These are phyloP conservation scores for Cerastis rubricosa DNA, from an alignment of 2,888 invertebrate species.

Conservation along the genomic window DNA sequence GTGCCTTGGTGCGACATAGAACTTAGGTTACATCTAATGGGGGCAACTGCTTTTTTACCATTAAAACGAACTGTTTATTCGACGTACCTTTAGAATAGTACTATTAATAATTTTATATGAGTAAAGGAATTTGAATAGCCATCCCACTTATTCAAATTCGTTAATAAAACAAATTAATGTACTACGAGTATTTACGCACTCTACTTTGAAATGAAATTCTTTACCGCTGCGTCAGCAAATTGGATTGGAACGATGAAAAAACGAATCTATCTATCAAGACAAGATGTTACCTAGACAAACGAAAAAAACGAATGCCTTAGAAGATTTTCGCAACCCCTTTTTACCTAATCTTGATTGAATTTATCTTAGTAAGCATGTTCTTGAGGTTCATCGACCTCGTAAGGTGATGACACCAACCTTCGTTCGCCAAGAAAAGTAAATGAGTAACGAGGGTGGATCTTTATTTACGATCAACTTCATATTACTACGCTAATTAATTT, in stretches of 20 bases:
- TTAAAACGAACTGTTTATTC: constrained; percentile 11
- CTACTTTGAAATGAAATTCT: constrained; percentile 5
- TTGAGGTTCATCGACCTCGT: constrained; percentile 33
- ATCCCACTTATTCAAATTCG: constrained; percentile 24
- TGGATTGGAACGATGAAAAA: constrained; percentile 25
- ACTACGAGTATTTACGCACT: neutral
- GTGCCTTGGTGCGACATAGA: neutral
- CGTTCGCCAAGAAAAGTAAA: constrained; percentile 48
- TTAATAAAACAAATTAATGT: constrained; percentile 9
- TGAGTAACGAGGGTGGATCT: constrained; percentile 50
- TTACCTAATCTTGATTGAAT: constrained; percentile 36
- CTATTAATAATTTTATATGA: constrained; percentile 1
- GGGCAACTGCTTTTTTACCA: neutral
- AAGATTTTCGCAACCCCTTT: constrained; percentile 25
- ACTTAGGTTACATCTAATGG: neutral
- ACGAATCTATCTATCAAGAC: constrained; percentile 1
- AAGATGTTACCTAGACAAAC: constrained; percentile 4
- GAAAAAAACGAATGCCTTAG: constrained; percentile 8
- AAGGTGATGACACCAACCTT: constrained; percentile 39
- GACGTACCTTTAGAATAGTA: neutral
- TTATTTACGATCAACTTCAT: constrained; percentile 67
- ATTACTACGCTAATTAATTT: constrained; percentile 68
- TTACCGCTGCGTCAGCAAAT: constrained; percentile 5
- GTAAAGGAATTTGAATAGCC: constrained; percentile 19
- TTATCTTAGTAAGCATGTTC: constrained; percentile 19